Evolutionary conservation across 2,797 vertebrate species (phyloP), one percentile per base, ranked within the genome.

Genomic region (Rhinoraja longicauda): DNA sequence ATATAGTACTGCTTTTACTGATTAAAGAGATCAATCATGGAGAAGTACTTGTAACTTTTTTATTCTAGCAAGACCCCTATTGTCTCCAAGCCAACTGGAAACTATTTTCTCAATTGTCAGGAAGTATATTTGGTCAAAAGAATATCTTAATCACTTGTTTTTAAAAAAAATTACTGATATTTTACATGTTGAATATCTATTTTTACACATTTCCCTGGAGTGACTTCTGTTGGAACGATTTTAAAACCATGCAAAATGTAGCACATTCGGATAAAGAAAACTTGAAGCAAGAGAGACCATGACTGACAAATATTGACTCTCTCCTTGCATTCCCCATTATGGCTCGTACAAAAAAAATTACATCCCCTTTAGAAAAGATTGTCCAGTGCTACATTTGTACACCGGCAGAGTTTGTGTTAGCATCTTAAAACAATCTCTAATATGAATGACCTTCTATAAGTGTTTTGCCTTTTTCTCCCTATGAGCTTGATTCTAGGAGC

Each of bases 231-330:
- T 45, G 36, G 70, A 92, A 53, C 36, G n/a, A 75, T 73, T 57
- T 91, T 72, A 45, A 36, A 90, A 39, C 36, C 67, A 72, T 91
- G 70, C 67, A 91, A 73, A 39, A 72, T 26, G 39, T 24, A 75
- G 70, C 36, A 73, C 32, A 90, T 36, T 36, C 88, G 72, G 24
- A 73, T 92, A 75, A 92, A 92, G 67, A 73, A 92, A 75, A 92
- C 32, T 91, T 70, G 90, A 91, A 92, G 90, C 70, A 75, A 73
- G 90, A 92, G 70, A 75, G 45, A 92, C 39, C 90, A 92, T 5
- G 13, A 92, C 19, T 84, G 21, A 73, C 62, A 88, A 67, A 88
- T 67, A 32, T 88, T 67, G 32, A 88, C 59, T n/a, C 36, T 45
- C 86, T 90, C 64, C 24, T 45, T 91, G 57, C 29, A 72, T 73